Conservation (phyloP, 2,888 invertebrate species). For the Drosophila prolongata region DNA sequence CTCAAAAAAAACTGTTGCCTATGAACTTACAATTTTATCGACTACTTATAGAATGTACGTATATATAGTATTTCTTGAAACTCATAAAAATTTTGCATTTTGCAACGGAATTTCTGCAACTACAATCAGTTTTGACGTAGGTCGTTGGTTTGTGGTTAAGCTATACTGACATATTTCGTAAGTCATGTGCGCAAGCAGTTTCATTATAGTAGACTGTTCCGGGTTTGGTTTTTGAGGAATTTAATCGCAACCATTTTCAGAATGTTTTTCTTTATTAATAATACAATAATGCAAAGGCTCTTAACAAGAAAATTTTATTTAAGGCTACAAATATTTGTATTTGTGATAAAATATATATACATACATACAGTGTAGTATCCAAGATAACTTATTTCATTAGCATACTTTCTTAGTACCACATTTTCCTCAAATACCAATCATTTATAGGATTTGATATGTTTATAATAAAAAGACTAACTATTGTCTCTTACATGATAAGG, state of each 20-base stretch:
- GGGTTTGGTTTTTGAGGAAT: not conserved
- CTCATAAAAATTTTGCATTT: constrained; percentile 8
- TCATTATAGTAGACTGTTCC: not conserved
- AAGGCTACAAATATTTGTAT: not conserved
- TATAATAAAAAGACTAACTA: too few relatives aligned
- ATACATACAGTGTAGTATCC: too few relatives aligned
- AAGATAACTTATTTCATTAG: too few relatives aligned
- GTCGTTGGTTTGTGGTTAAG: constrained; percentile 7
- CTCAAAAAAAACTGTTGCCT: too few relatives aligned
- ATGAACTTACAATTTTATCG: not conserved
- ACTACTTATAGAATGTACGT: not conserved
- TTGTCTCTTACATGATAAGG: too few relatives aligned
- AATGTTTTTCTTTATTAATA: not conserved
- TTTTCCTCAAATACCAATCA: too few relatives aligned
- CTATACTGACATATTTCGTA: constrained; percentile 7
- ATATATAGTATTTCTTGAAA: constrained; percentile 4
- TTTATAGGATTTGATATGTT: too few relatives aligned
- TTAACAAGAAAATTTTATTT: not conserved
- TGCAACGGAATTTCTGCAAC: constrained; percentile 21
- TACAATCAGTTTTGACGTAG: constrained; percentile 22
- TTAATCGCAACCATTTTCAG: not conserved
- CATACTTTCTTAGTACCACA: too few relatives aligned
- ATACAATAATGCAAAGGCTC: not conserved
- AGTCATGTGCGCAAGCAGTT: constrained; percentile 3
- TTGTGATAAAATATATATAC: too few relatives aligned